A percentile compares a stretch with the other conserved stretches of the same genome.
Conservation (phyloP, 1,140 invertebrate species). For the Wasmannia auropunctata region DNA sequence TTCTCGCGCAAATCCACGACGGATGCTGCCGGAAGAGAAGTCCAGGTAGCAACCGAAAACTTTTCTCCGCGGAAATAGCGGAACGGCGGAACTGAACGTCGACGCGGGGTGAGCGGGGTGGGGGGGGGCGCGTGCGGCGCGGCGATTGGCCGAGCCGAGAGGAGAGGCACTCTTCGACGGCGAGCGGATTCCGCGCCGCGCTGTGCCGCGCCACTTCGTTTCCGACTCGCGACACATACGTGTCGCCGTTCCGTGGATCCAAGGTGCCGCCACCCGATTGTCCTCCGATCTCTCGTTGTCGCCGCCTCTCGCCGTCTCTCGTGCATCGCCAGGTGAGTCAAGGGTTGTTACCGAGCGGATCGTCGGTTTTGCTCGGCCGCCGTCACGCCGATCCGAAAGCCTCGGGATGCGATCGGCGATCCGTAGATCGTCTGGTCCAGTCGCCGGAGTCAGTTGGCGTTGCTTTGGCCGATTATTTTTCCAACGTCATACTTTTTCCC, state of each 20-base stretch:
- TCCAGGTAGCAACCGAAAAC: conserved; percentile 67
- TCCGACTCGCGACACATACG: conserved; percentile 71
- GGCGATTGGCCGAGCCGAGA: conserved; percentile 65
- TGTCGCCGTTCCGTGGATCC: background rate
- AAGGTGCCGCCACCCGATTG: conserved; percentile 18
- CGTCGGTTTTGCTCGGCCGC: background rate
- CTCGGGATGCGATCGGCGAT: background rate
- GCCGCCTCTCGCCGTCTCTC: background rate
- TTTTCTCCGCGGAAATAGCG: conserved; percentile 61
- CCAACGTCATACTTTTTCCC: background rate
- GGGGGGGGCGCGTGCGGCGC: conserved; percentile 40
- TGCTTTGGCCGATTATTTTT: too few relatives aligned
- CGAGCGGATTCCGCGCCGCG: conserved; percentile 68
- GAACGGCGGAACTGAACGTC: conserved; percentile 60
- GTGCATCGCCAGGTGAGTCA: conserved; percentile 21
- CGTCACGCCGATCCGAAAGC: background rate
- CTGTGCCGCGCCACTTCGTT: conserved; percentile 73
- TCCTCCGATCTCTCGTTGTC: background rate
- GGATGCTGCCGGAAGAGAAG: background rate
- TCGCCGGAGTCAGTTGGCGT: too few relatives aligned
- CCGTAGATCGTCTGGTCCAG: background rate
- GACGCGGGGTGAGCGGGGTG: background rate
- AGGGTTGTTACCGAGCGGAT: background rate
- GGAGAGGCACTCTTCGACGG: conserved; percentile 63
- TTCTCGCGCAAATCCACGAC: background rate